Evolutionary conservation across 2,797 vertebrate genomes (phyloP), one percentile per base, ranked within the genome.

Genomic region (Gymnopithys bicolor): DNA sequence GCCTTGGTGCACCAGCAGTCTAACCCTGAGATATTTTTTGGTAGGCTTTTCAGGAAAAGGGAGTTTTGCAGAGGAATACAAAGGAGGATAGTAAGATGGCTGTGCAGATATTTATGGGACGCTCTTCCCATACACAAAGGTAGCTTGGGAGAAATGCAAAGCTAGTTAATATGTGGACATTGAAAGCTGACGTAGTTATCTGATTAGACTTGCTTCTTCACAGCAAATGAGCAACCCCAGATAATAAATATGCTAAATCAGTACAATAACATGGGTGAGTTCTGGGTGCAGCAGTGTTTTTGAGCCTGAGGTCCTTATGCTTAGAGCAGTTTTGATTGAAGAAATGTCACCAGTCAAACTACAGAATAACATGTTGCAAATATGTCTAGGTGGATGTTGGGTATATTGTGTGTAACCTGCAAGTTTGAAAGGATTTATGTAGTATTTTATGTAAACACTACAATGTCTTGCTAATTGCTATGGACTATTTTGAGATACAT

Each of bases 41-140:
- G 69, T 59, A 81, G 58, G 73, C 64, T 88, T 93, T 60, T 88
- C 85, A 88, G 73, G 62, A 93, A 88, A 87, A 90, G 43, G 67
- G 70, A 52, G 35, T 49, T 85, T 53, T 23, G 17, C 0, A 0
- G 52, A 91, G 84, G 55, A 91, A 89, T 64, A 58, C 0, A 14
- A 77, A 80, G 88, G 90, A 95, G 55, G 59, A 77, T 22, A 48
- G 71, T 1, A 10, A 90, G 84, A 79, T 90, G 64, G 81, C 58
- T 82, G 30, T 0, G 0, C 19, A 60, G 74, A 46, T 84, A 84
- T 70, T 96, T 90, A 68, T 81, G 93, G 64, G 84, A 91, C 87
- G 33, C 30, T 91, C 75, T 62, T 92, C 82, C 89, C 85, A 91
- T 78, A 63, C 33, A 21, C 1, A 0, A 45, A 67, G 32, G 63